Conservation (phyloP, 1,140 invertebrate species). For the Lucilia sericata region DNA sequence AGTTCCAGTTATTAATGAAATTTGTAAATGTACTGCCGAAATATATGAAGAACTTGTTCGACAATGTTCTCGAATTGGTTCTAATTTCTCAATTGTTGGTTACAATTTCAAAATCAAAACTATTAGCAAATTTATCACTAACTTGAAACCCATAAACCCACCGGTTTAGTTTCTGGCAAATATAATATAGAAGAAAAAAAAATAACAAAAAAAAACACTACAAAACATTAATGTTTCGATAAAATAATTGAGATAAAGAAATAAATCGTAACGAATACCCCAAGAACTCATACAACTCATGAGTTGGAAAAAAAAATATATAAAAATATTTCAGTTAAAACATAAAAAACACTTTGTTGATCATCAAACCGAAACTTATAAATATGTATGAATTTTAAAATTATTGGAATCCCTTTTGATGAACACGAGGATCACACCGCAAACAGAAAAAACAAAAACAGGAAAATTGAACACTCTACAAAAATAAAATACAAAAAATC, state of each 20-base stretch:
- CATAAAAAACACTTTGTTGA: conserved; percentile 28
- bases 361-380: conserved; percentile 63
- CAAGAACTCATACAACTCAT: conserved; percentile 36
- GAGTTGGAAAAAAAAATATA: not conserved
- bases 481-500: not conserved
- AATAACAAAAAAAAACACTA: not conserved
- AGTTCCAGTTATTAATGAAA: no score
- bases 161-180: not conserved
- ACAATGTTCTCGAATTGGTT: no score
- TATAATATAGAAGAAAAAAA: not conserved
- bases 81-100: not conserved
- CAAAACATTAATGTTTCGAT: conserved; percentile 49
- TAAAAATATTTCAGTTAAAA: not conserved
- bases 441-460: not conserved
- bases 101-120: not conserved
- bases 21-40: no score
- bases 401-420: conserved; percentile 61
- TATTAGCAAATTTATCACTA: not conserved
- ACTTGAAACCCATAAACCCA: not conserved
- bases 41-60: no score
- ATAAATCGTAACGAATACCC: conserved; percentile 49
- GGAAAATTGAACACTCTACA: conserved; percentile 18
- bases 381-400: conserved; percentile 67
- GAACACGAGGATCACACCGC: conserved; percentile 40
- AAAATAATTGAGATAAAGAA: conserved; percentile 62